Base-by-base conservation (phyloP, 2,797 vertebrate species). In the Eupleurogrammus muticus region DNA sequence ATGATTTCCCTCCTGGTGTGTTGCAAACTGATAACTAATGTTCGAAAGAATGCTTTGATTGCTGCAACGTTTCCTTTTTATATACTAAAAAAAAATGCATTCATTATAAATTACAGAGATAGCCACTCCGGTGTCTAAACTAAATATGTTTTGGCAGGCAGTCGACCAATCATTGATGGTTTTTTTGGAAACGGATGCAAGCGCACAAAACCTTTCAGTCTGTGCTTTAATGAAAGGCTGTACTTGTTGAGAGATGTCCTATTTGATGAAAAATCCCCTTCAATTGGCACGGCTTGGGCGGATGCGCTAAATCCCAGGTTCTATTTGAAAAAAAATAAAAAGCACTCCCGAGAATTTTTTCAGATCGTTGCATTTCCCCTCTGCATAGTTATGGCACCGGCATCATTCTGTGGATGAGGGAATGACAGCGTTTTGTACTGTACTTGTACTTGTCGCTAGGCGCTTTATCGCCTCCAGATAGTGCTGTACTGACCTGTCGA, bases 391-490 rank as follows among this genome's bases (percentile, higher is more conserved):
- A 78, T 79, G 53, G 28, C 50, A 51, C 38, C 7, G 0, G 51
- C 82, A 81, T 62, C 19, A 16, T 69, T 67, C 69, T 66, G 66
- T 66, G 70, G 79, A 84, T 80, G 78, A 81, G 51, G 50, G 67
- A 73, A 56, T 70, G 84, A 75, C 83, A 81, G 75, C 80, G 28
- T 28, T 28, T 28, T 84, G 75, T 46, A 64, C 81, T 87, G 28
- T 28, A 28, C 28, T 80, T 79, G 70, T 63, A 38, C 35, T 56
- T 71, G 65, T 77, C 82, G 87, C 73, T 14, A 59, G 79, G 79
- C 76, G 59, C 73, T 84, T 83, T 86, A 75, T 87, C 81, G 82
- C 83, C 79, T 82, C 85, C 11, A 2, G 14, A 14, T 42, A 7
- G 13, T 42, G 5, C 38, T 14, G 5, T 77, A 76, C 62, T 87